Conservation (phyloP, 2,888 invertebrate genomes). For the Theretra japonica region DNA sequence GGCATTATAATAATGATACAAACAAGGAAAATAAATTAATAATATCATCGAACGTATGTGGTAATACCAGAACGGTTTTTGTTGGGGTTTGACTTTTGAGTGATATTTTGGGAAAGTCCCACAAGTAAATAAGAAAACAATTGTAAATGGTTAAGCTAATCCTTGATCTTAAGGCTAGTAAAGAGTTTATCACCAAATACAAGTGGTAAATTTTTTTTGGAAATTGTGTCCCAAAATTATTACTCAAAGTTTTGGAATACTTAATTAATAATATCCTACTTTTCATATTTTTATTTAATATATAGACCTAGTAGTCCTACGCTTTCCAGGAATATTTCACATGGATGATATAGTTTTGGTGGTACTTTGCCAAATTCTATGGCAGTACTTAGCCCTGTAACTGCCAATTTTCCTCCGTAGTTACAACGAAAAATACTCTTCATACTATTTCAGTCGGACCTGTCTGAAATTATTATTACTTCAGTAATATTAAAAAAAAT, state of each 20-base stretch:
- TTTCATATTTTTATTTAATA: no score
- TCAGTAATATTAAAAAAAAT: slow-evolving; percentile 1
- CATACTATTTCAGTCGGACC: background rate
- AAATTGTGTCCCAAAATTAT: no score
- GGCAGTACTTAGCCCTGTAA: background rate
- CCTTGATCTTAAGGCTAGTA: background rate
- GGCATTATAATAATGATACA: background rate
- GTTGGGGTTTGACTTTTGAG: background rate
- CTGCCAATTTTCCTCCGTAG: slow-evolving; percentile 7
- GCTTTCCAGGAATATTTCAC: no score
- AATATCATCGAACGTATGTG: background rate
- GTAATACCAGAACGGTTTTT: background rate
- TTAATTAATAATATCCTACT: no score
- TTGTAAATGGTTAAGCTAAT: background rate
- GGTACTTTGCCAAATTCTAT: slow-evolving; percentile 3
- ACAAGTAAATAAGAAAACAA: background rate
- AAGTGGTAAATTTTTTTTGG: no score
- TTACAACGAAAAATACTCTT: background rate
- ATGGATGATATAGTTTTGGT: no score
- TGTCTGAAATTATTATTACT: no score
- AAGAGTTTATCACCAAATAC: background rate
- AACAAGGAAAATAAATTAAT: background rate
- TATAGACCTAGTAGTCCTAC: no score
- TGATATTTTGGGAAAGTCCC: background rate
- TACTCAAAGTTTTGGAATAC: no score